Base-by-base conservation (phyloP, 2,113 vertebrate genomes). In the Dicerorhinus sumatrensis region DNA sequence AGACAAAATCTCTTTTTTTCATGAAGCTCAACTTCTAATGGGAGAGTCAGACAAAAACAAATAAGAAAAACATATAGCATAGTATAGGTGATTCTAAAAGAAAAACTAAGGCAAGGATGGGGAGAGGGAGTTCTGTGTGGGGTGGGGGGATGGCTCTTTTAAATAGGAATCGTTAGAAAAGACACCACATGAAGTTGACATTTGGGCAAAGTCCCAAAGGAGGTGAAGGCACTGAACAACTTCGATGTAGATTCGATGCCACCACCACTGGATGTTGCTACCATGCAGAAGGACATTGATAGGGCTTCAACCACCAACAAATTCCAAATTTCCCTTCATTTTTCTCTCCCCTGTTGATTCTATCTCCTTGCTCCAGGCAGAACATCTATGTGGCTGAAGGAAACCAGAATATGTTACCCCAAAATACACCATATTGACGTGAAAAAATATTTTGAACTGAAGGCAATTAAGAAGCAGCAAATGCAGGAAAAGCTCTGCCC, bases 1-100 rank as follows among this genome's bases (percentile, higher is more conserved):
- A 91, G 39, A 82, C 39, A 86, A 81, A 69, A 62, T 56, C 1
- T 58, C 46, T 82, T 91, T 62, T 62, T 42, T 69, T 80, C 48
- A 33, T 39, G 36, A 89, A 79, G 27, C 62, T 92, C 20, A 60
- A 33, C 18, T 62, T 93, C 63, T 75, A 91, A 82, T 39, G 36
- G 62, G 27, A 92, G 8, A 91, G 16, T 48, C 79, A 73, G 17
- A 76, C 23, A 89, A 75, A 87, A 82, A 73, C 21, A 94, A 70
- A 56, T 31, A 65, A 83, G 67, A 76, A 84, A 63, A 63, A 20
- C 17, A 58, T 8, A 23, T 10, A 75, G 39, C 3, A 27, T 18
- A 27, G 31, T 18, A 16, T 54, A 73, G 62, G 62, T 11, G 2
- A 67, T 48, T 79, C n/a, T 48, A n/a, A 75, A 82, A 58, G 33